Conservation (phyloP, 2,797 vertebrate species). For the Nannoperca australis region DNA sequence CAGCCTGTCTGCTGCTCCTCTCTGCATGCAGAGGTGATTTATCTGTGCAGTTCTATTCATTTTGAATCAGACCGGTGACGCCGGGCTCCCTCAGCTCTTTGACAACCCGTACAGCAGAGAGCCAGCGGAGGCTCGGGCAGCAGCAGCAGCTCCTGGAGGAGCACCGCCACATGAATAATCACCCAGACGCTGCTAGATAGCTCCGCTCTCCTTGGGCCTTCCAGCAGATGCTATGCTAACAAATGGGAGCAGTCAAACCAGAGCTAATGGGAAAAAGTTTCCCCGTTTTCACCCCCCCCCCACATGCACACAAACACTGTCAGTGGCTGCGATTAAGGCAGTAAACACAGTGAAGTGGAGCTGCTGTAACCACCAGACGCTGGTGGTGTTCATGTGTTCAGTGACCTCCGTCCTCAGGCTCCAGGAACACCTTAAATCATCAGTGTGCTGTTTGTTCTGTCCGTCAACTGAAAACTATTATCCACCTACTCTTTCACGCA, state of each 20-base stretch:
- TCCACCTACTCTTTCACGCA: not conserved
- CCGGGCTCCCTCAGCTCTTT: constrained; percentile 59
- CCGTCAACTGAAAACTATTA: too few species aligned
- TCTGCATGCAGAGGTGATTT: constrained; percentile 69
- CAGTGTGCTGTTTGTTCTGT: not conserved
- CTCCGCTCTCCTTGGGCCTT: constrained; percentile 74
- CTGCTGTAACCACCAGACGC: not conserved
- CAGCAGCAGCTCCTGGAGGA: constrained; percentile 48
- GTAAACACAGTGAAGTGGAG: constrained; percentile 4
- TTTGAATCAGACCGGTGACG: constrained; percentile 51
- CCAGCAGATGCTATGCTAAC: constrained; percentile 78
- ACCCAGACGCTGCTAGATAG: constrained; percentile 63
- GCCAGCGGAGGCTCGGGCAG: constrained; percentile 40
- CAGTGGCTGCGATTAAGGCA: not conserved
- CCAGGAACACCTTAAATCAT: not conserved
- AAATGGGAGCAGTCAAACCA: constrained; percentile 77
- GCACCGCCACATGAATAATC: constrained; percentile 72
- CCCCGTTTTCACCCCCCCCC: constrained; percentile 30
- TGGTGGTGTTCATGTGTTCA: not conserved
- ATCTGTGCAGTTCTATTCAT: constrained; percentile 62
- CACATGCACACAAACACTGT: constrained; percentile 18
- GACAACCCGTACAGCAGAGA: constrained; percentile 58
- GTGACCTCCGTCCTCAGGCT: too few species aligned
- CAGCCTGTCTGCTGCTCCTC: constrained; percentile 48
- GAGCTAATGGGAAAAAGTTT: constrained; percentile 73